Conservation (phyloP, 2,113 vertebrate genomes). For the Lanius ludovicianus region DNA sequence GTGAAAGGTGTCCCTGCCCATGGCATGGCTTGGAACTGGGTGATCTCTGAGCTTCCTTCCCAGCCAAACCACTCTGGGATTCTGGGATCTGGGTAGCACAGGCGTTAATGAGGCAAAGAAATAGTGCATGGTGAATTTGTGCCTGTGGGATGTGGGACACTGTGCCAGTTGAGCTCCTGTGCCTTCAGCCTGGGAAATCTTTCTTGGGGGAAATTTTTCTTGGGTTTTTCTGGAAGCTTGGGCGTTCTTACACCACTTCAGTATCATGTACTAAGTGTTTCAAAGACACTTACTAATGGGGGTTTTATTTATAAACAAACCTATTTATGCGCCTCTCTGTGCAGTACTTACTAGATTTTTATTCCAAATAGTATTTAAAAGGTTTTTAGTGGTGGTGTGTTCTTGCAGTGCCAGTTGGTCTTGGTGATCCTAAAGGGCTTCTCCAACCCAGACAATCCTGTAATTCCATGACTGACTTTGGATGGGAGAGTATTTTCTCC, state of each 20-base stretch:
- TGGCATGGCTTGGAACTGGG: neutral
- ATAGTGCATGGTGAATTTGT: neutral
- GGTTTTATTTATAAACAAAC: neutral
- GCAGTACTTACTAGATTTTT: neutral
- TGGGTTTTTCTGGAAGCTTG: neutral
- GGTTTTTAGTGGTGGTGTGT: neutral
- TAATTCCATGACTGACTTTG: neutral
- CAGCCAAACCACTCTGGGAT: neutral
- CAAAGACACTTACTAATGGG: neutral
- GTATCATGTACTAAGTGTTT: neutral
- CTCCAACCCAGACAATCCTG: fast-evolving
- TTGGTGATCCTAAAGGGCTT: neutral
- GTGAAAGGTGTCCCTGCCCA: neutral
- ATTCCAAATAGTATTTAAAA: neutral
- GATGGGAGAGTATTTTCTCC: neutral
- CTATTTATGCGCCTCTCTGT: neutral
- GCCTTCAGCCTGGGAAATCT: neutral
- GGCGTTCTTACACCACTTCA: neutral
- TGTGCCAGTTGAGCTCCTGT: neutral
- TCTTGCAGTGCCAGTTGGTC: neutral
- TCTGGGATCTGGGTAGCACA: neutral
- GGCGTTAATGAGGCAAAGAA: neutral
- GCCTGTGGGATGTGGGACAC: neutral
- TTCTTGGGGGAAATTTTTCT: neutral
- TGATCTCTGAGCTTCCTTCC: neutral